A percentile compares a stretch with the other conserved stretches of the same genome.
phyloP scores from a whole-genome alignment of 2,797 vertebrate genomes.

The Selene dorsalis region DNA sequence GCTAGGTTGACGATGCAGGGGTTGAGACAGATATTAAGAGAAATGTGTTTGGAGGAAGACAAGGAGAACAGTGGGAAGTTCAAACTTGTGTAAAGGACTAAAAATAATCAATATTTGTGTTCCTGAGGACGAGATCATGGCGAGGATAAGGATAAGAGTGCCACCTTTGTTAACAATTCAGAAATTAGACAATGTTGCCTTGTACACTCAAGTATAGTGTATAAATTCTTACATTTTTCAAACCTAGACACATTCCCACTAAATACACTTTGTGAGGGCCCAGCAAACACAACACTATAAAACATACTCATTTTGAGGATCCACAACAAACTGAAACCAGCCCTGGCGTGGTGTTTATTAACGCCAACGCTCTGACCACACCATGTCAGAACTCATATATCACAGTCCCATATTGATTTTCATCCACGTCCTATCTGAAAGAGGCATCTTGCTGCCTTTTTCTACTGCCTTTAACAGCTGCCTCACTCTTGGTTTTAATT shows the following conservation, averaged over 20 bases:
- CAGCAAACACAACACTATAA: slow-evolving; percentile 19
- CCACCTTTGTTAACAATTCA: slow-evolving; percentile 40
- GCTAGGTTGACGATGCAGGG: slow-evolving; percentile 14
- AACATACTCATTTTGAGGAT: slow-evolving; percentile 2
- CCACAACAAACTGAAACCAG: slow-evolving; percentile 19
- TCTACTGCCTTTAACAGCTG: slow-evolving; percentile 62
- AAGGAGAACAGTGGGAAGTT: background rate
- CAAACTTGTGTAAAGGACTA: background rate
- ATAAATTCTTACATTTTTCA: slow-evolving; percentile 27
- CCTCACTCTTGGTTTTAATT: slow-evolving; percentile 24
- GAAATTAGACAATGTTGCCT: slow-evolving; percentile 57
- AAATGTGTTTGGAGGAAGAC: slow-evolving; percentile 20
- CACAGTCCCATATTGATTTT: slow-evolving; percentile 23
- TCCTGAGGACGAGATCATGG: background rate
- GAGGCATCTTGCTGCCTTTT: slow-evolving; percentile 9
- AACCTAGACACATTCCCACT: slow-evolving; percentile 29
- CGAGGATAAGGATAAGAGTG: background rate
- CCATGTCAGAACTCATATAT: background rate
- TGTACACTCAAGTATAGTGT: slow-evolving; percentile 37
- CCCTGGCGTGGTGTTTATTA: slow-evolving; percentile 22
- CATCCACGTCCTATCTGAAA: slow-evolving; percentile 15
- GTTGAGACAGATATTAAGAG: slow-evolving; percentile 26
- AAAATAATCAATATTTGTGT: slow-evolving; percentile 15
- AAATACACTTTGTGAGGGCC: slow-evolving; percentile 16
- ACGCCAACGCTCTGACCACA: slow-evolving; percentile 9